These are phyloP conservation scores for Hirtodrosophila cameraria DNA, from an alignment of 2,888 invertebrate genomes.

Conservation along the genomic window DNA sequence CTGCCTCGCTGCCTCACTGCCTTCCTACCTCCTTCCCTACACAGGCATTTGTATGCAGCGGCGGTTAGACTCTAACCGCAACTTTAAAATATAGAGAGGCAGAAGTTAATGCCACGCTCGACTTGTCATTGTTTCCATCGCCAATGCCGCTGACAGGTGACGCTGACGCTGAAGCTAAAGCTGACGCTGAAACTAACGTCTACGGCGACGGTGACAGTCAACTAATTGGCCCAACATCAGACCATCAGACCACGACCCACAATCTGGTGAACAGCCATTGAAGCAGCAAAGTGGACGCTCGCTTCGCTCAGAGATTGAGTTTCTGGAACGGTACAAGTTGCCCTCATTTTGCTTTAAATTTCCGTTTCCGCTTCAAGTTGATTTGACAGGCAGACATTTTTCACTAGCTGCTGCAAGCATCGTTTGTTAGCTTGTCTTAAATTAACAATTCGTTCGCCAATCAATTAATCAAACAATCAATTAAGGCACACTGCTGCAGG, in stretches of 20 bases:
- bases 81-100: constrained; percentile 52
- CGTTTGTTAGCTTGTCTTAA: constrained; percentile 27
- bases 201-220: constrained; percentile 59
- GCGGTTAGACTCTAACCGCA: constrained; percentile 36
- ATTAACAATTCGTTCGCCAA: constrained; percentile 58
- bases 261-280: constrained; percentile 46
- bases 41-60: constrained; percentile 56
- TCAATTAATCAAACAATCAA: constrained; percentile 66
- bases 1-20: no score
- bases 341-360: constrained; percentile 25
- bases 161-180: constrained; percentile 16
- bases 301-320: not conserved
- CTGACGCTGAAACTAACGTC: no score
- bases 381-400: constrained; percentile 54
- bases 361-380: constrained; percentile 16
- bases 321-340: constrained; percentile 3
- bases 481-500: constrained; percentile 29
- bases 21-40: not conserved
- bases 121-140: constrained; percentile 19
- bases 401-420: constrained; percentile 31
- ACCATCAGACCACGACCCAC: constrained; percentile 47
- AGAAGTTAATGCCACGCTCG: constrained; percentile 54
- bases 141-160: constrained; percentile 21
- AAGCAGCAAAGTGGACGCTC: constrained; percentile 51
- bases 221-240: constrained; percentile 62